A percentile compares a stretch with the other conserved stretches of the same genome.
phyloP scores from a whole-genome alignment of 53 echinoderm and acorn worm genomes.

The Astropecten irregularis region DNA sequence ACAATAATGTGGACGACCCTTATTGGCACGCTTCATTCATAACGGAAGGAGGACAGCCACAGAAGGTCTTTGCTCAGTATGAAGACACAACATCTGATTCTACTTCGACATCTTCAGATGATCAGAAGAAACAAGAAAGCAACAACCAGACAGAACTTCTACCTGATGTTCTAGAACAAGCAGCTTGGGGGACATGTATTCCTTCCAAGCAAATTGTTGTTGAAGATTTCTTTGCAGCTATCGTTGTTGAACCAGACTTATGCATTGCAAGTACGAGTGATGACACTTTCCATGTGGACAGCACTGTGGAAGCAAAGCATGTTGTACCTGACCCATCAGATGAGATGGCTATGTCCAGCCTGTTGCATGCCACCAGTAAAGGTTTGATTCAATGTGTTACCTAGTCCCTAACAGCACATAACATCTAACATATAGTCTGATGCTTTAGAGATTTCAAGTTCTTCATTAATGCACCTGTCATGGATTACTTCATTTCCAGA shows the following conservation, averaged over 20 bases:
- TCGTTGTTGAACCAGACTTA: slow-evolving; percentile 35
- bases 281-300: slow-evolving; percentile 6
- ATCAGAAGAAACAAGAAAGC: slow-evolving; percentile 19
- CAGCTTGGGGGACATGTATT: slow-evolving; percentile 21
- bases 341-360: neutral
- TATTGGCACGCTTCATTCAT: slow-evolving; percentile 3
- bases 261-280: slow-evolving; percentile 17
- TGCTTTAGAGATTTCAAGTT: neutral
- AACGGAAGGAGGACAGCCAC: slow-evolving; percentile 1
- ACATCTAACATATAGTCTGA: slow-evolving; percentile 23
- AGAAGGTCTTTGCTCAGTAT: slow-evolving; percentile 28
- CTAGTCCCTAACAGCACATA: slow-evolving; percentile 43
- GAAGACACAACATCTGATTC: slow-evolving; percentile 27
- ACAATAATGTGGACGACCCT: neutral
- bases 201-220: slow-evolving; percentile 27
- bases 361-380: slow-evolving; percentile 42
- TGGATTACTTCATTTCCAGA: neutral
- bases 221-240: slow-evolving; percentile 12
- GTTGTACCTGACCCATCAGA: slow-evolving; percentile 14
- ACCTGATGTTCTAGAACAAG: slow-evolving; percentile 53
- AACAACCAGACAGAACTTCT: slow-evolving; percentile 37
- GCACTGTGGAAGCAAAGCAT: neutral
- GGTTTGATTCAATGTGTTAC: slow-evolving; percentile 44
- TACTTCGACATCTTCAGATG: neutral
- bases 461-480: neutral